Conservation (phyloP, 1,140 invertebrate genomes). For the Danaus plexippus region DNA sequence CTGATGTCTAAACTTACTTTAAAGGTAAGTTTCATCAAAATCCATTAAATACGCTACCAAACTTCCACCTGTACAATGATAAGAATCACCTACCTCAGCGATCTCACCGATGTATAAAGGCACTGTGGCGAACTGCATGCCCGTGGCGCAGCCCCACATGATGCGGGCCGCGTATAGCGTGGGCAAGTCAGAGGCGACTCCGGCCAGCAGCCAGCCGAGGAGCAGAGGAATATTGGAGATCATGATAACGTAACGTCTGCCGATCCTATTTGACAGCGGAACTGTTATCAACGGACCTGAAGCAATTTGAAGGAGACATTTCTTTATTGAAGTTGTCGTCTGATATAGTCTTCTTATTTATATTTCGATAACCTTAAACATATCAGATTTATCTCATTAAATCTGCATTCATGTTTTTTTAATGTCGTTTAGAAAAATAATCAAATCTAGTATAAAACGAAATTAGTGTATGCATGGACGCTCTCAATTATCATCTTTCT, state of each 20-base stretch:
- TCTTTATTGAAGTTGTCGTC: too few species aligned
- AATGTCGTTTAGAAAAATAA: background rate
- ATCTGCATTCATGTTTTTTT: background rate
- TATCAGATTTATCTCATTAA: background rate
- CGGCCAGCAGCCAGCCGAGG: conserved; percentile 81
- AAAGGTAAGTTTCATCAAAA: too few species aligned
- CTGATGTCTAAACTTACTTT: too few species aligned
- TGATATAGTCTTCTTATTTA: too few species aligned
- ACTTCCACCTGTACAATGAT: too few species aligned
- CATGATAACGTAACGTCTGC: conserved; percentile 81
- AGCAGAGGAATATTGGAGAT: conserved; percentile 79
- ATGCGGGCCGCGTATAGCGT: conserved; percentile 77
- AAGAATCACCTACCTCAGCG: too few species aligned
- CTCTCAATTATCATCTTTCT: too few species aligned
- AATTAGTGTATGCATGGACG: too few species aligned
- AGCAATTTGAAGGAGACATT: background rate
- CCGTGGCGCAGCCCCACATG: conserved; percentile 80
- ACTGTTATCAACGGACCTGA: conserved; percentile 75
- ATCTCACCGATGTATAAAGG: conserved; percentile 50
- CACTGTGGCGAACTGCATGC: conserved; percentile 81
- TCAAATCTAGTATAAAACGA: too few species aligned
- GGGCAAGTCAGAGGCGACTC: conserved; percentile 69
- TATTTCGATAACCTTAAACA: too few species aligned
- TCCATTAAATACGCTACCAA: too few species aligned
- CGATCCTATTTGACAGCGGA: conserved; percentile 78